Base-by-base conservation (phyloP, 1,140 invertebrate genomes). In the Sinella curviseta region DNA sequence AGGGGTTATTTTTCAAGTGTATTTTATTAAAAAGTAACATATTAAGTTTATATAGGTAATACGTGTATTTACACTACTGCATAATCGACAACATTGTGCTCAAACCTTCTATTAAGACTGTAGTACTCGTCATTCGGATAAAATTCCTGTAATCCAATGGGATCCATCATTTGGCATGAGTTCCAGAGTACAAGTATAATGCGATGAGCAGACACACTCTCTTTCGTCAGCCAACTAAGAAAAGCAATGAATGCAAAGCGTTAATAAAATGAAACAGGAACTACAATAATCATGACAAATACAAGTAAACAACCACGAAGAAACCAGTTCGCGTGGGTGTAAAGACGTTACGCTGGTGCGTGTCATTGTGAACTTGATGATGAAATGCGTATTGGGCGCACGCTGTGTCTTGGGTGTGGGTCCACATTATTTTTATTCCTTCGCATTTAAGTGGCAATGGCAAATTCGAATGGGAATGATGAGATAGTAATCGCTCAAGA, bases 71-170 rank as follows among this genome's bases (percentile, higher is more conserved):
- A n/a, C n/a, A n/a, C n/a, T n/a, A n/a, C n/a, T n/a, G n/a, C n/a
- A n/a, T n/a, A n/a, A n/a, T n/a, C n/a, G n/a, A n/a, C n/a, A n/a
- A n/a, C n/a, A n/a, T n/a, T n/a, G n/a, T n/a, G n/a, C n/a, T n/a
- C n/a, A n/a, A n/a, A n/a, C n/a, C n/a, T n/a, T n/a, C n/a, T n/a
- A n/a, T n/a, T n/a, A n/a, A n/a, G 39, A 12, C 20, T 48, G 39
- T 20, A 48, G 39, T 30, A 70, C 31, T 33, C 55, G 8, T 24
- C 26, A 17, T 33, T 31, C 65, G 30, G 26, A 70, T n/a, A 8
- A 70, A 70, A 70, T 70, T 70, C 30, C 14, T 12, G 65, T 70
- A 70, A 70, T 70, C 65, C 31, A 33, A 30, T 31, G 65, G 30
- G 30, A 70, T 33, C n/a, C 65, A 33, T 70, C 65, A 70, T 70